phyloP scores from a whole-genome alignment of 2,113 vertebrate species.

The Piliocolobus tephrosceles region DNA sequence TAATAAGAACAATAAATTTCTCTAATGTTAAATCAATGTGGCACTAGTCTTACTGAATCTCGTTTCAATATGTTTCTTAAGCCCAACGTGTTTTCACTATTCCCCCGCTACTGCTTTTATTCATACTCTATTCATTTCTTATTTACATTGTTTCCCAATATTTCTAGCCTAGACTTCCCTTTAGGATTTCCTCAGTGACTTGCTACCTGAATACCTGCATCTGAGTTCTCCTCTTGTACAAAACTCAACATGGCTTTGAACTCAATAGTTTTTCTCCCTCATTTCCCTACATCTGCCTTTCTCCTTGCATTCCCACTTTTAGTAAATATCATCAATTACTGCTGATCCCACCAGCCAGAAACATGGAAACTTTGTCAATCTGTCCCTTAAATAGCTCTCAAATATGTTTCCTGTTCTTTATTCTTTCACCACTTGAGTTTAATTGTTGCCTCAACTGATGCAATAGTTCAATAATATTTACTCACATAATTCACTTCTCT shows the following conservation, averaged over 20 bases:
- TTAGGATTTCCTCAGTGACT: not conserved
- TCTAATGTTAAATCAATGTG: constrained; percentile 40
- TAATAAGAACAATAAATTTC: constrained; percentile 9
- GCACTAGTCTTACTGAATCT: not conserved
- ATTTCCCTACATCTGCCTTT: not conserved
- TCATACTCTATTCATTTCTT: not conserved
- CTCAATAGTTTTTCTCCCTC: not conserved
- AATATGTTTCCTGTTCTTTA: not conserved
- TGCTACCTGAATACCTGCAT: not conserved
- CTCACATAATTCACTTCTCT: not conserved
- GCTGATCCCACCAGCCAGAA: not conserved
- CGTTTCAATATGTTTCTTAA: not conserved
- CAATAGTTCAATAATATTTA: not conserved
- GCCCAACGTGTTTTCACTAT: not conserved
- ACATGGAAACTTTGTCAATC: not conserved
- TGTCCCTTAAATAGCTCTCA: not conserved
- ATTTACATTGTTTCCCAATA: not conserved
- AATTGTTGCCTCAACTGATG: not conserved
- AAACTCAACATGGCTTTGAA: not conserved
- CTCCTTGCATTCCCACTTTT: not conserved
- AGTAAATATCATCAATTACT: not conserved
- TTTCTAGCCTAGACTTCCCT: not conserved
- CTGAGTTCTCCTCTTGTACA: not conserved
- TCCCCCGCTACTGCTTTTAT: not conserved
- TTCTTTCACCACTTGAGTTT: not conserved